Evolutionary conservation across 2,113 vertebrate species (phyloP).

Genomic region (Felis catus): F.catus_Fca126_mat1.0 CM031422.1:13986501-13987000

Average conservation of each 20-base stretch:
- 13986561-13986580: not conserved
- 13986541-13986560: too few species aligned
- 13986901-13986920: too few species aligned
- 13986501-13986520: too few species aligned
- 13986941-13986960: not conserved
- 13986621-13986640: not conserved
- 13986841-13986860: not conserved
- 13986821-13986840: not conserved
- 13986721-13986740: not conserved
- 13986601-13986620: not conserved
- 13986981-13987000: not conserved
- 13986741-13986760: not conserved
- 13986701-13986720: too few species aligned
- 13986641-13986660: not conserved
- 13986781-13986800: not conserved
- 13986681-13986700: too few species aligned
- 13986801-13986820: not conserved
- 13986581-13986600: too few species aligned
- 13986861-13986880: not conserved
- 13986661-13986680: too few species aligned
- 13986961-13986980: not conserved
- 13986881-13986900: not conserved
- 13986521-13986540: fast-evolving
- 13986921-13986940: not conserved
- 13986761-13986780: not conserved